A percentile compares a stretch with the other conserved stretches of the same genome.
Conservation (phyloP, 2,888 invertebrate genomes). For the Sinopyrophorus schimmeli region DNA sequence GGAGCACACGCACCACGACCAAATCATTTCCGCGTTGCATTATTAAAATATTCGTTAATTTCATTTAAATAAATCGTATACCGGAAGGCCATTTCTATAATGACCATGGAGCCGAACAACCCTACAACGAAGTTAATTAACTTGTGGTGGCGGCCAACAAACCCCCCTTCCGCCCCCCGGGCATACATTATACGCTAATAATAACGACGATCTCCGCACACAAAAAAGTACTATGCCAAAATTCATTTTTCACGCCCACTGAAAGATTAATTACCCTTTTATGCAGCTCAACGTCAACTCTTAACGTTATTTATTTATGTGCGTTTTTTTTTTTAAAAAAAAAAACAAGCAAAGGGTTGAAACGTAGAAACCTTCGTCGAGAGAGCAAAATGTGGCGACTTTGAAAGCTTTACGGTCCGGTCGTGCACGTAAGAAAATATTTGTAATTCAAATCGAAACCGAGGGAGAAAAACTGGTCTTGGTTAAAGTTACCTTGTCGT, state of each 20-base stretch:
- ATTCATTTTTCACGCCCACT: constrained; percentile 19
- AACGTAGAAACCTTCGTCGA: no score
- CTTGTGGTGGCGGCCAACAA: constrained; percentile 36
- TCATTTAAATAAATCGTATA: constrained; percentile 45
- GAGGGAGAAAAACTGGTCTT: constrained; percentile 27
- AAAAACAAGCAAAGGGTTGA: neutral
- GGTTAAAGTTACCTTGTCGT: constrained; percentile 20
- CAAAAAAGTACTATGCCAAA: constrained; percentile 10
- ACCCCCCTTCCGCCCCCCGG: constrained; percentile 23
- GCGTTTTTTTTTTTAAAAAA: neutral
- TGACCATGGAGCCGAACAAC: constrained; percentile 41
- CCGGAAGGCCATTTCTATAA: constrained; percentile 46
- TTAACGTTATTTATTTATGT: constrained; percentile 2
- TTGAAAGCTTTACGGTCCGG: constrained; percentile 9
- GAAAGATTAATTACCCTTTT: constrained; percentile 7
- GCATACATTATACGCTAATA: constrained; percentile 33
- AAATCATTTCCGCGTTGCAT: no score
- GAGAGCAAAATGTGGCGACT: constrained; percentile 2
- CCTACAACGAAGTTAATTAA: constrained; percentile 44
- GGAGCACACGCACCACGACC: no score
- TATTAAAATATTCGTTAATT: no score
- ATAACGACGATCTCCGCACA: constrained; percentile 18
- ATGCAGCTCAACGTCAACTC: constrained; percentile 3
- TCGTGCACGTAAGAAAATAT: constrained; percentile 25
- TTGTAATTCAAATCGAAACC: constrained; percentile 29